These are phyloP conservation scores for Platyscapa corneri DNA, from an alignment of 1,140 invertebrate genomes.

Conservation along the genomic window DNA sequence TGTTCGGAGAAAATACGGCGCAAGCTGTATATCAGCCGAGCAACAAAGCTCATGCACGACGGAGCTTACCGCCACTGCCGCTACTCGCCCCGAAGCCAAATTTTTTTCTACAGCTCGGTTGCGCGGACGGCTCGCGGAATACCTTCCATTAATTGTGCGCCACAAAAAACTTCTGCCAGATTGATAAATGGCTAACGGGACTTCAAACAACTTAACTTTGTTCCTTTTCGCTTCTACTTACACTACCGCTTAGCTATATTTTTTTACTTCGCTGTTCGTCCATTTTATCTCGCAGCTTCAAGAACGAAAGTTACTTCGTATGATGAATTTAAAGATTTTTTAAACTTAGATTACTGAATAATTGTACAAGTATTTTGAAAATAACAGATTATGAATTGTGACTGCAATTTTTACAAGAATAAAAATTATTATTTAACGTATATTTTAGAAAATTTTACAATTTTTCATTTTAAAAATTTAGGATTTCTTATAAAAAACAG, in stretches of 20 bases:
- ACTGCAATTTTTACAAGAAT: background rate
- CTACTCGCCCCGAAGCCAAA: conserved; percentile 31
- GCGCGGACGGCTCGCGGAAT: conserved; percentile 36
- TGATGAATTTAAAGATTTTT: conserved; percentile 15
- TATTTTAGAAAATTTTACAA: too few species aligned
- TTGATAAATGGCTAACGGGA: conserved; percentile 52
- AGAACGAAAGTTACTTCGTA: conserved; percentile 5
- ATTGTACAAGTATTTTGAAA: background rate
- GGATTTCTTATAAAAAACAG: too few species aligned
- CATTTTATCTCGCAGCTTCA: conserved; percentile 23
- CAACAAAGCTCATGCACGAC: conserved; percentile 38
- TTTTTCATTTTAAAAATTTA: too few species aligned
- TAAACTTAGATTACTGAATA: conserved; percentile 5
- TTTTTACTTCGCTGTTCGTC: background rate
- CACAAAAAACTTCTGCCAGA: conserved; percentile 51
- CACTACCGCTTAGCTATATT: background rate
- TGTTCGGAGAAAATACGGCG: conserved; percentile 43
- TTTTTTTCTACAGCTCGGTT: conserved; percentile 30
- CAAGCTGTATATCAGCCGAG: conserved; percentile 42
- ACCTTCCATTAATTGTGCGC: conserved; percentile 49
- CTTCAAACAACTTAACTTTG: conserved; percentile 52
- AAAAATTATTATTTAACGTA: too few species aligned
- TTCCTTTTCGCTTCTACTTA: conserved; percentile 21
- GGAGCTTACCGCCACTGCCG: background rate
- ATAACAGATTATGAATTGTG: background rate